Conservation (phyloP, 2,113 vertebrate genomes). For the Neodon shergylaensis region DNA sequence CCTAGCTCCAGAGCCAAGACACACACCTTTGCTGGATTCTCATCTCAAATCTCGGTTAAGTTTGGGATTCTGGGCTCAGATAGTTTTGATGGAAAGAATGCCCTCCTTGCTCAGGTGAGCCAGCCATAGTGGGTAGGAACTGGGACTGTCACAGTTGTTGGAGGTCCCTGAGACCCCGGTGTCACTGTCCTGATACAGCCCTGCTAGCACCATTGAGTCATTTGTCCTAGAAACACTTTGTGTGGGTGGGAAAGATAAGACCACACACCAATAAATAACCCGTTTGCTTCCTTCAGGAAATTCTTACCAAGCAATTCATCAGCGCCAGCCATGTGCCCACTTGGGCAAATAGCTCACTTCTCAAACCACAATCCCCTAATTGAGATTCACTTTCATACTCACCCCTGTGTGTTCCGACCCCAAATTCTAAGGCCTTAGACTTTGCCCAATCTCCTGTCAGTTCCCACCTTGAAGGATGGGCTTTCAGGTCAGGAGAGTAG, state of each 20-base stretch:
- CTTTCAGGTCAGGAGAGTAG: not conserved
- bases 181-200: not conserved
- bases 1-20: no score
- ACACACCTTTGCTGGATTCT: not conserved
- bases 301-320: conserved; percentile 37
- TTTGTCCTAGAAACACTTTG: conserved; percentile 12
- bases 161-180: not conserved
- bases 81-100: not conserved
- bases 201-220: not conserved
- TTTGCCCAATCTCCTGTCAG: not conserved
- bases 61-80: not conserved
- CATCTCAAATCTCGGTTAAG: not conserved
- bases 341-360: conserved; percentile 13
- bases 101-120: not conserved
- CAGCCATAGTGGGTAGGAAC: not conserved
- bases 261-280: conserved; percentile 2
- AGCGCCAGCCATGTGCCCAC: not conserved
- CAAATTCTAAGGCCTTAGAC: not conserved
- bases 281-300: conserved; percentile 25
- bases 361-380: conserved; percentile 20
- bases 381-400: conserved; percentile 33
- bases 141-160: not conserved
- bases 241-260: conserved; percentile 36
- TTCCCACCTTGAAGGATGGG: not conserved
- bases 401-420: not conserved